Evolutionary conservation across 1,140 invertebrate genomes (phyloP).

Genomic region (Stratiolaelaps scimitus): DNA sequence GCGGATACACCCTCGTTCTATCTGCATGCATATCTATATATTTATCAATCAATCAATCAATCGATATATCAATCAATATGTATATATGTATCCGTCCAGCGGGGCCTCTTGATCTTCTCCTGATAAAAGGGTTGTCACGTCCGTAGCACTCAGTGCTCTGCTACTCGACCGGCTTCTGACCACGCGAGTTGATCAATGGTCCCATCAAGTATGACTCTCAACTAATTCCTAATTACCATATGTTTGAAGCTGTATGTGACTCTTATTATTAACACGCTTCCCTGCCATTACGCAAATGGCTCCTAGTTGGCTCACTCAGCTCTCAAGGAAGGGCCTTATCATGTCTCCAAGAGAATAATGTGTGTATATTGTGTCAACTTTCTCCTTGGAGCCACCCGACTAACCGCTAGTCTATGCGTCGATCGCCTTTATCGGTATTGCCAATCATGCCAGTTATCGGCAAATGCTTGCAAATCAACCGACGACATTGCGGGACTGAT

Average conservation of each 20-base stretch:
- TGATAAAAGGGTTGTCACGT: no score
- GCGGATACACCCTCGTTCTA: no score
- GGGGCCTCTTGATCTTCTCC: no score
- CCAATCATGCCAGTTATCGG: constrained; percentile 21
- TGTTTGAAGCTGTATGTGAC: background rate
- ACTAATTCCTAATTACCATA: no score
- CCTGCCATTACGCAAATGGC: background rate
- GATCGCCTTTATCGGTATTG: background rate
- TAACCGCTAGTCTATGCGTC: background rate
- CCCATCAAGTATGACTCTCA: no score
- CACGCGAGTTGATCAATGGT: no score
- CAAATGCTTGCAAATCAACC: constrained; percentile 12
- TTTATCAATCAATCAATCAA: no score
- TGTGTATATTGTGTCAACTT: background rate
- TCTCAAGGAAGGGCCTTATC: background rate
- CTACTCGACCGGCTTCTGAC: no score
- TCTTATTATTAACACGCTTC: background rate
- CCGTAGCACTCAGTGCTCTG: no score
- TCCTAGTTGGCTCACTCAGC: background rate
- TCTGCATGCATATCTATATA: no score
- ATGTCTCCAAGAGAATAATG: background rate
- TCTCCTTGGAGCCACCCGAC: background rate
- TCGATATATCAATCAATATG: no score
- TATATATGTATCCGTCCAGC: no score
- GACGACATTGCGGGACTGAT: background rate